Evolutionary conservation across 2,113 vertebrate genomes (phyloP).

Genomic region (Apteryx mantelli): DNA sequence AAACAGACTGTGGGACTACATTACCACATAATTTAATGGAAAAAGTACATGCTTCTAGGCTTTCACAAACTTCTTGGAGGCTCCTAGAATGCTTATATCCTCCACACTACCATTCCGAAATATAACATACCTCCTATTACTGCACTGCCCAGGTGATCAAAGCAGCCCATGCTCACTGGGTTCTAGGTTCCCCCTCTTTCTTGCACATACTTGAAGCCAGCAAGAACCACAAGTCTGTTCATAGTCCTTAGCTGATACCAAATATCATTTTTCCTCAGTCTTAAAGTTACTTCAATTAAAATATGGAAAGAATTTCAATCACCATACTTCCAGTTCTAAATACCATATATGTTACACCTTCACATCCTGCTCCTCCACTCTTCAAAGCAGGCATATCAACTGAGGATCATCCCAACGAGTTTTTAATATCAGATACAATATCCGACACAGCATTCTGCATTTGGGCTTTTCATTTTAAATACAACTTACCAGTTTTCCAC

Average conservation of each 20-base stretch:
- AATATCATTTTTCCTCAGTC: neutral
- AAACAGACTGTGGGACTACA: neutral
- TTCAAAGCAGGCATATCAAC: neutral
- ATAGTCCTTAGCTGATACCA: neutral
- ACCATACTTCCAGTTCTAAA: neutral
- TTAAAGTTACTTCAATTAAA: neutral
- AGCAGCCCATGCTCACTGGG: neutral
- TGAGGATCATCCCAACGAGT: neutral
- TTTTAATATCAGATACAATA: neutral
- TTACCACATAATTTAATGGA: neutral
- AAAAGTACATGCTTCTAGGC: neutral
- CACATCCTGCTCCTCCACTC: neutral
- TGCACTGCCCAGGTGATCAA: neutral
- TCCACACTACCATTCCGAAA: neutral
- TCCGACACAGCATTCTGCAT: neutral
- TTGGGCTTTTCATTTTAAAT: neutral
- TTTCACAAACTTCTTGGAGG: neutral
- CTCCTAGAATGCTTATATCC: neutral
- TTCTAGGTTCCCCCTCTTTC: neutral
- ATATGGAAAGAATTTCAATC: neutral
- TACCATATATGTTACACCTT: accelerated
- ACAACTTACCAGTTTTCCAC: neutral
- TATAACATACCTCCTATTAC: neutral
- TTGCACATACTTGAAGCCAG: neutral
- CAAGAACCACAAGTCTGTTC: neutral